These are phyloP conservation scores for Canis aureus DNA, from an alignment of 2,113 vertebrate species.

Conservation along the genomic window DNA sequence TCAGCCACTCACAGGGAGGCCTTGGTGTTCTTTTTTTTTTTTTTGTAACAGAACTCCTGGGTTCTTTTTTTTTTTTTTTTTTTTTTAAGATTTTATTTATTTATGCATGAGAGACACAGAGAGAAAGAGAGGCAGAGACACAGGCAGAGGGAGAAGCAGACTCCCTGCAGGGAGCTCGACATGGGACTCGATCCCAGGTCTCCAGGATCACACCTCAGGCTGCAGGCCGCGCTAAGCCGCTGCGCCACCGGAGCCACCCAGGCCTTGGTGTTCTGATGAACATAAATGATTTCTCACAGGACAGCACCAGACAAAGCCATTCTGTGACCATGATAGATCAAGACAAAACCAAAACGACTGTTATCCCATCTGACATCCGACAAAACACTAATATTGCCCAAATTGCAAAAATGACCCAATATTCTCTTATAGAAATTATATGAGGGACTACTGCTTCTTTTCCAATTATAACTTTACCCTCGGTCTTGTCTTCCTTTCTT, in stretches of 20 bases:
- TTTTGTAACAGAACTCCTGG: too few relatives aligned
- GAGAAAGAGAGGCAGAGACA: too few relatives aligned
- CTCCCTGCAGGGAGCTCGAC: too few relatives aligned
- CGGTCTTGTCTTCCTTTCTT: neutral
- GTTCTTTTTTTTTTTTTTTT: too few relatives aligned
- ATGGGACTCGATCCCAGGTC: too few relatives aligned
- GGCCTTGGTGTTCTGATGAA: neutral
- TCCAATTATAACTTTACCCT: neutral
- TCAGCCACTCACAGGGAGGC: neutral
- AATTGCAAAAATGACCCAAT: neutral
- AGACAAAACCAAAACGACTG: slow-evolving; percentile 4
- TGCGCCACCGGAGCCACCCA: too few relatives aligned
- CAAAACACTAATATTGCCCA: neutral
- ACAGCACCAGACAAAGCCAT: neutral
- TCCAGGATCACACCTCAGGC: too few relatives aligned
- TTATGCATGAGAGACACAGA: too few relatives aligned
- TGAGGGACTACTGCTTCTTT: neutral
- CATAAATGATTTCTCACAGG: neutral
- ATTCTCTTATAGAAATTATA: neutral
- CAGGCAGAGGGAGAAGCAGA: too few relatives aligned
- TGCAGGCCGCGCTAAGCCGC: too few relatives aligned
- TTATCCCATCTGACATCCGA: neutral
- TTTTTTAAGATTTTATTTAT: too few relatives aligned
- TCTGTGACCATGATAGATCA: neutral
- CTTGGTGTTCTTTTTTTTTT: neutral